These are phyloP conservation scores for Pollachius pollachius DNA, from an alignment of 2,113 vertebrate genomes.

Conservation along the genomic window DNA sequence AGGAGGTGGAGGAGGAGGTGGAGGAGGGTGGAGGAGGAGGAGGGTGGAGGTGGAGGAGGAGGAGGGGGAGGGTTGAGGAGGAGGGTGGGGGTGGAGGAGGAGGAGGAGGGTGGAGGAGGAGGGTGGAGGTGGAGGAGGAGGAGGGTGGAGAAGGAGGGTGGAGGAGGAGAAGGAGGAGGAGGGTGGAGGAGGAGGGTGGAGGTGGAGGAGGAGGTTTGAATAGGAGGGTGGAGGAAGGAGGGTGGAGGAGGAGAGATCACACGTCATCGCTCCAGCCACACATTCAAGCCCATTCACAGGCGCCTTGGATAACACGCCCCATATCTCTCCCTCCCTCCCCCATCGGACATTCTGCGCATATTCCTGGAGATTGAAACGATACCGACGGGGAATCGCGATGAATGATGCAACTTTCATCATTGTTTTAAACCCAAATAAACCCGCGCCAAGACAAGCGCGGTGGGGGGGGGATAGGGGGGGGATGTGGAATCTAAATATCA, in stretches of 20 bases:
- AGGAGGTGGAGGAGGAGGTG: too few relatives aligned
- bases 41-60: conserved; percentile 24
- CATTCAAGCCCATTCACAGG: too few relatives aligned
- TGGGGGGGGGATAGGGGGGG: conserved; percentile 28
- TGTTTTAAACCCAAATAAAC: conserved; percentile 21
- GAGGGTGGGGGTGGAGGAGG: neutral
- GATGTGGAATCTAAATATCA: conserved; percentile 66
- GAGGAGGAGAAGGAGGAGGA: neutral
- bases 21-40: too few relatives aligned
- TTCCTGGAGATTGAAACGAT: neutral
- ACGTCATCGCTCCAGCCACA: too few relatives aligned
- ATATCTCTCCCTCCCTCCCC: too few relatives aligned
- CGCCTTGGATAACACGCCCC: too few relatives aligned
- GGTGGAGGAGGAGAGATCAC: too few relatives aligned
- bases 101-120: conserved; percentile 17
- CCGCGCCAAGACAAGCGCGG: conserved; percentile 66
- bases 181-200: neutral
- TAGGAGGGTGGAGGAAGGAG: conserved; percentile 6
- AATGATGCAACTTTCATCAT: conserved; percentile 3
- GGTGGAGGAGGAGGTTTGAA: conserved; percentile 20
- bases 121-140: conserved; percentile 3
- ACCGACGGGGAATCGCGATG: neutral
- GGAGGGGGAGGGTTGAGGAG: neutral
- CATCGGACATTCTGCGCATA: neutral
- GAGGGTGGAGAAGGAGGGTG: conserved; percentile 18